Evolutionary conservation across 2,797 vertebrate genomes (phyloP), one percentile per base, ranked within the genome.

Genomic region (Dryobates pubescens): DNA sequence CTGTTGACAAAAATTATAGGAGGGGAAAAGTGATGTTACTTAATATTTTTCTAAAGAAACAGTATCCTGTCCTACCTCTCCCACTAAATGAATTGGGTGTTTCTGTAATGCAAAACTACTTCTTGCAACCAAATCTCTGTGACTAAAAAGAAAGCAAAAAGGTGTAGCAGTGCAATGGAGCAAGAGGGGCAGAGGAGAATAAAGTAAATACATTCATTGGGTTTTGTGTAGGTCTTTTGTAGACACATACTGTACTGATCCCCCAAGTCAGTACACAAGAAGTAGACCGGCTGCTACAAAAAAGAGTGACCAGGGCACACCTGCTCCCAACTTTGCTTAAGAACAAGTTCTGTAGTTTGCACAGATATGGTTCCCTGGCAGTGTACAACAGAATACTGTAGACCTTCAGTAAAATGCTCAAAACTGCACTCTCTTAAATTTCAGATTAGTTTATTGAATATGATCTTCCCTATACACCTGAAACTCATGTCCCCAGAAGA

Each of bases 91-190:
- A 92, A 90, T 1, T 79, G 54, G 72, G 72, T 24, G 32, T 70
- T 14, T 75, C 72, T 73, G 13, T 68, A 86, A 79, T 4, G 17
- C 41, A 72, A 91, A 96, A 90, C 71, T 72, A 90, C 58, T 29
- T 82, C 90, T 83, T 79, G 78, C 4, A 82, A 90, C 64, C 67
- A 92, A 84, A 94, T 88, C 68, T 70, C 71, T 5, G 1, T 27
- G 30, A 90, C 58, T 64, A 92, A 88, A 78, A 80, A 64, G 34
- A 90, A 80, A 56, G 87, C 34, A 88, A 75, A 88, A 85, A 86
- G 38, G 65, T 20, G n/a, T 32, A 96, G 43, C 69, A 96, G 94
- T 92, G 96, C 90, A 96, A 97, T 97, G 90, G 92, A 29, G 14
- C 12, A 49, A 15, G 18, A 4, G 9, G 6, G 65, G 88, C 82